A percentile compares a stretch with the other conserved stretches of the same genome.
Conservation (phyloP, 1,140 invertebrate species). For the Plutomurus gul region DNA sequence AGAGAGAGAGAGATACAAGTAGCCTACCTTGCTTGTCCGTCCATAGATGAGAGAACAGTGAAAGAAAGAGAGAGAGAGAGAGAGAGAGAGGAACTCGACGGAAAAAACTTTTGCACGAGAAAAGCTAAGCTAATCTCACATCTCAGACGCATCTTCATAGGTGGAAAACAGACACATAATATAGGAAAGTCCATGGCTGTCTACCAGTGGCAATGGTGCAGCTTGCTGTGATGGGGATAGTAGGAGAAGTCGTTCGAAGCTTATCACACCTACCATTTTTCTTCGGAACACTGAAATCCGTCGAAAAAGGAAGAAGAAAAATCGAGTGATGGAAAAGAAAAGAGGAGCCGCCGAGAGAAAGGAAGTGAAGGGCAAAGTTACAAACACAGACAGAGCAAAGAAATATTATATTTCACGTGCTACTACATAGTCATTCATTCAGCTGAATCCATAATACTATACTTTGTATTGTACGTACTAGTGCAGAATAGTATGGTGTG, state of each 20-base stretch:
- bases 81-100: no score
- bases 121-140: conserved; percentile 23
- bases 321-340: background rate
- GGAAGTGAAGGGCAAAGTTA: background rate
- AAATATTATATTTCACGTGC: background rate
- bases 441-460: background rate
- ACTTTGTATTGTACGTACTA: background rate
- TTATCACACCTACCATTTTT: conserved; percentile 38
- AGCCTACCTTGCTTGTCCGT: background rate
- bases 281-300: conserved; percentile 32
- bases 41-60: no score
- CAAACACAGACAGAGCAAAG: background rate
- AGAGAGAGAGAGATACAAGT: background rate
- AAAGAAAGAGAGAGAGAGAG: background rate
- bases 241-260: background rate
- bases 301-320: background rate
- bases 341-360: background rate
- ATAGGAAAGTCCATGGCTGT: no score
- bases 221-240: no score
- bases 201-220: no score
- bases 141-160: conserved; percentile 36
- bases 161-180: no score
- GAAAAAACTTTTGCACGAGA: conserved; percentile 1
- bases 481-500: no score
- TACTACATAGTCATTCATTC: background rate